Conservation (phyloP, 2,113 vertebrate species). For the Odocoileus virginianus region DNA sequence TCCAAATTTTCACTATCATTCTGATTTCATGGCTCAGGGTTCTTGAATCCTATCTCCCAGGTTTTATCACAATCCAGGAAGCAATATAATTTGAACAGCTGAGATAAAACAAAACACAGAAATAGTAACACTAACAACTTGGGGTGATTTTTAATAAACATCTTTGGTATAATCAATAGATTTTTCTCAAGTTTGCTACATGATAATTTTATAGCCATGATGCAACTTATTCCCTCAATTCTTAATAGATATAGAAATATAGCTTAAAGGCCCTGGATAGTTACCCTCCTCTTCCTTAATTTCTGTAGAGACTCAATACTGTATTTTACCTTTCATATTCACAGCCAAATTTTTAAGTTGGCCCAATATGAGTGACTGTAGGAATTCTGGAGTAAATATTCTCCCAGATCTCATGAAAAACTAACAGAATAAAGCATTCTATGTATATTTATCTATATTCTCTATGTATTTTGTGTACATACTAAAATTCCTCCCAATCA, state of each 20-base stretch:
- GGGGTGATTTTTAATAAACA: not conserved
- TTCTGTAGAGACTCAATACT: not conserved
- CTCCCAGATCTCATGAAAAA: not conserved
- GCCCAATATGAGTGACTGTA: not conserved
- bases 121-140: not conserved
- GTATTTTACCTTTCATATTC: not conserved
- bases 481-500: not conserved
- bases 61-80: not conserved
- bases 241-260: not conserved
- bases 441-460: not conserved
- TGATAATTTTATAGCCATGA: not conserved
- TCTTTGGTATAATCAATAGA: not conserved
- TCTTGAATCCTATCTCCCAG: not conserved
- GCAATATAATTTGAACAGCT: not conserved
- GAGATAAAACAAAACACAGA: not conserved
- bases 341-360: not conserved
- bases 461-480: not conserved
- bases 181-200: not conserved
- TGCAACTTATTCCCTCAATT: not conserved
- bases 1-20: not conserved
- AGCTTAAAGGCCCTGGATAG: not conserved
- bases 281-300: not conserved
- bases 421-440: not conserved
- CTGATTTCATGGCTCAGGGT: not conserved
- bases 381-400: slow-evolving; percentile 5